These are phyloP conservation scores for Drosophila kokeensis DNA, from an alignment of 2,888 invertebrate species.

Conservation along the genomic window DNA sequence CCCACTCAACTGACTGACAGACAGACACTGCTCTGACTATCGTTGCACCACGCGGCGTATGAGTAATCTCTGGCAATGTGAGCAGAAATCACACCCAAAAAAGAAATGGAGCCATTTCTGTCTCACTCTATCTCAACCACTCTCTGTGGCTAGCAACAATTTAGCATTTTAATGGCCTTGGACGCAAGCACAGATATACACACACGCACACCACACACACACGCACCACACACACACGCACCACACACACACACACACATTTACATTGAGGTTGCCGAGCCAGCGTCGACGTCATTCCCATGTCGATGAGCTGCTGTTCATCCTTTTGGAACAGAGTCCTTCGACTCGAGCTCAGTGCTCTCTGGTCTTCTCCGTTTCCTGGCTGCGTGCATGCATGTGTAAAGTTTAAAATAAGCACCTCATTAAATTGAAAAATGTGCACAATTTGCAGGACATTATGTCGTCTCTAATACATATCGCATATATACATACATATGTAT, in stretches of 20 bases:
- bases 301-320: conserved; percentile 45
- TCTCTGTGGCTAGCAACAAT: conserved; percentile 54
- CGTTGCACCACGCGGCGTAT: conserved; percentile 59
- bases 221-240: not conserved
- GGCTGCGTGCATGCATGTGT: conserved; percentile 63
- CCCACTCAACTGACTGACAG: conserved; percentile 3
- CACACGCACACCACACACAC: not conserved
- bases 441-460: conserved; percentile 79
- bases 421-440: conserved; percentile 82
- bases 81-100: conserved; percentile 34
- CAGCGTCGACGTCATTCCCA: conserved; percentile 12
- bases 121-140: conserved; percentile 21
- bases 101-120: conserved; percentile 62
- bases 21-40: conserved; percentile 22
- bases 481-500: not conserved
- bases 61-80: conserved; percentile 58
- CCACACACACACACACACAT: conserved; percentile 1
- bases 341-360: conserved; percentile 1
- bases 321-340: conserved; percentile 18
- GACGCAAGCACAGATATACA: conserved; percentile 23
- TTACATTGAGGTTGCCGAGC: conserved; percentile 12
- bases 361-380: conserved; percentile 22
- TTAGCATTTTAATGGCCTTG: conserved; percentile 74
- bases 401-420: conserved; percentile 81
- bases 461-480: conserved; percentile 49